Evolutionary conservation across 1,140 invertebrate species (phyloP).

Genomic region (Drosophila equinoxialis): DNA sequence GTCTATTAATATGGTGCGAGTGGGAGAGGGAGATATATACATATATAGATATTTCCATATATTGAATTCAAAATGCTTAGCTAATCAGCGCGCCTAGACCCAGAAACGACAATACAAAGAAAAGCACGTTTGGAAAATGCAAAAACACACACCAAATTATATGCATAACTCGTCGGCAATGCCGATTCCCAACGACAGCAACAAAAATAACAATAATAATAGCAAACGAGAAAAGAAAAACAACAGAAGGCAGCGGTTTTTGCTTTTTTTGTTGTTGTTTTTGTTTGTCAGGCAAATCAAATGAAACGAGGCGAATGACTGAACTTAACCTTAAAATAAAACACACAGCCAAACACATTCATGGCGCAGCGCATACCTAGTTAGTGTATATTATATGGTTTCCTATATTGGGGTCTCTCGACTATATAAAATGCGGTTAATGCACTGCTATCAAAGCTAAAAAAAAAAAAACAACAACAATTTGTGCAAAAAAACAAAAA

Average conservation of each 20-base stretch:
- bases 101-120: conserved; percentile 48
- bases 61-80: conserved; percentile 10
- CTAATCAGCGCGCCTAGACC: conserved; percentile 26
- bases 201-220: conserved; percentile 1
- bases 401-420: conserved; percentile 44
- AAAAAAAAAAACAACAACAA: conserved; percentile 35
- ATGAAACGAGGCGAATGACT: conserved; percentile 66
- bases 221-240: conserved; percentile 37
- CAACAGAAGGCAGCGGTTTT: conserved; percentile 14
- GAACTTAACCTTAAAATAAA: conserved; percentile 63
- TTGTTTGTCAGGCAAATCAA: conserved; percentile 58
- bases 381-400: conserved; percentile 29
- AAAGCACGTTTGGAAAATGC: conserved; percentile 61
- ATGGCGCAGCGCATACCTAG: conserved; percentile 1
- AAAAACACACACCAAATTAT: conserved; percentile 37
- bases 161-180: conserved; percentile 39
- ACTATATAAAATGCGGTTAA: conserved; percentile 53
- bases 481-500: neutral
- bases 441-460: conserved; percentile 41
- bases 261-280: conserved; percentile 5
- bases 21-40: no score
- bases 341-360: conserved; percentile 27
- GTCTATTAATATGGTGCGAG: conserved; percentile 17
- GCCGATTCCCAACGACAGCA: conserved; percentile 4
- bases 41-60: conserved; percentile 9